These are phyloP conservation scores for Phylloscopus collybita DNA, from an alignment of 2,797 vertebrate species.

Conservation along the genomic window DNA sequence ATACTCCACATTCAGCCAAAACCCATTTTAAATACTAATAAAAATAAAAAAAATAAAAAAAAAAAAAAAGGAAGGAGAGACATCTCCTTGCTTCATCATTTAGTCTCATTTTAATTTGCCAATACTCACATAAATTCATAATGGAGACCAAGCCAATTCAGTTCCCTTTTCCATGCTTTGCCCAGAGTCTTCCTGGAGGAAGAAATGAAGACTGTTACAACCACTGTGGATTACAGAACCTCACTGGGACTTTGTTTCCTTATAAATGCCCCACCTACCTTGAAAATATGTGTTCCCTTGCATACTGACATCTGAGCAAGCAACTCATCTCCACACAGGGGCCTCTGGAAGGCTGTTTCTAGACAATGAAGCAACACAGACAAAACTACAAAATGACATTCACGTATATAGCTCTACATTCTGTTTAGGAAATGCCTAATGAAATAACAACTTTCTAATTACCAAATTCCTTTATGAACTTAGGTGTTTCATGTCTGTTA, in stretches of 20 bases:
- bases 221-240: not conserved
- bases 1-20: slow-evolving; percentile 44
- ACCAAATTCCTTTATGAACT: not conserved
- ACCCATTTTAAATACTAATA: not conserved
- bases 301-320: not conserved
- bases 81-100: not conserved
- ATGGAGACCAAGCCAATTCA: not conserved
- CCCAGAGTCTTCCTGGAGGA: not conserved
- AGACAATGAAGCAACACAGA: not conserved
- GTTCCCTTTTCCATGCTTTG: not conserved
- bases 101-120: not conserved
- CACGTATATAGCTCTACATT: not conserved
- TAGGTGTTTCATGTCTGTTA: not conserved
- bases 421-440: not conserved
- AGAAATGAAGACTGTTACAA: not conserved
- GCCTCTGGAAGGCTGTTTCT: not conserved
- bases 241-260: not conserved
- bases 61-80: not conserved
- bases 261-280: not conserved
- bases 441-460: not conserved
- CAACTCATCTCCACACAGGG: not conserved
- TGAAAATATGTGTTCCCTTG: not conserved
- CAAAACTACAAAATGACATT: not conserved
- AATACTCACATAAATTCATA: not conserved
- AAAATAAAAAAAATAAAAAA: too few species aligned